Conservation (phyloP, 2,888 invertebrate genomes). For the Rhogogaster chlorosoma region DNA sequence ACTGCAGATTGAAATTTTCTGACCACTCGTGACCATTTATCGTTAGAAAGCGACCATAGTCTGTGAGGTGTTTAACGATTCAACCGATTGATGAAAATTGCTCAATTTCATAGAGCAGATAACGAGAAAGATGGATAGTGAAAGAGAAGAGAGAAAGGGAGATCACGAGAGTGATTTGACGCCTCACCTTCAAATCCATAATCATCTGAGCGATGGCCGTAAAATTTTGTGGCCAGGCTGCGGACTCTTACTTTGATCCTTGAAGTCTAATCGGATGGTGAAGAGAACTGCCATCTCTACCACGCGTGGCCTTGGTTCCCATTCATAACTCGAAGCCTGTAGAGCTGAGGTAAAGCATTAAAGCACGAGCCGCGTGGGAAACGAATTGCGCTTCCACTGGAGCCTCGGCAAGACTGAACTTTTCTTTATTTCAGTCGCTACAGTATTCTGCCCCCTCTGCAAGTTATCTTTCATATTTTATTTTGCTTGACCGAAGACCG, state of each 20-base stretch:
- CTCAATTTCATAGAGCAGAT: slow-evolving; percentile 7
- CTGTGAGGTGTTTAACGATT: not conserved
- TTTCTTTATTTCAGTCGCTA: slow-evolving; percentile 1
- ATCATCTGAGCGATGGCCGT: slow-evolving; percentile 36
- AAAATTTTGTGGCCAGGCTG: slow-evolving; percentile 38
- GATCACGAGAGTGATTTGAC: slow-evolving; percentile 1
- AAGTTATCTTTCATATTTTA: not conserved
- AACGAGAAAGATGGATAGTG: not conserved
- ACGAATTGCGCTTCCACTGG: slow-evolving; percentile 21
- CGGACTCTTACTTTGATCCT: slow-evolving; percentile 46
- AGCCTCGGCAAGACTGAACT: slow-evolving; percentile 3
- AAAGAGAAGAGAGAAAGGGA: not conserved
- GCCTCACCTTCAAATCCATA: slow-evolving; percentile 1
- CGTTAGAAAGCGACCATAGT: not conserved
- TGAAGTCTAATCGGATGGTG: slow-evolving; percentile 32
- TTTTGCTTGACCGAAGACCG: not conserved
- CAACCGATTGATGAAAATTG: slow-evolving; percentile 1
- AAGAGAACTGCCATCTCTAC: slow-evolving; percentile 6
- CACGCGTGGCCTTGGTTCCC: slow-evolving; percentile 40
- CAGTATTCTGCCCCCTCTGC: not conserved
- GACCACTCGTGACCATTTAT: not conserved
- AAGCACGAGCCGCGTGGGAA: slow-evolving; percentile 51
- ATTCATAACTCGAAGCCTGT: slow-evolving; percentile 44
- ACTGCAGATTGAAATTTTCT: slow-evolving; percentile 2
- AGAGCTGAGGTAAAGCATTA: slow-evolving; percentile 30